Conservation (phyloP, 2,888 invertebrate species). For the Noctua fimbriata region DNA sequence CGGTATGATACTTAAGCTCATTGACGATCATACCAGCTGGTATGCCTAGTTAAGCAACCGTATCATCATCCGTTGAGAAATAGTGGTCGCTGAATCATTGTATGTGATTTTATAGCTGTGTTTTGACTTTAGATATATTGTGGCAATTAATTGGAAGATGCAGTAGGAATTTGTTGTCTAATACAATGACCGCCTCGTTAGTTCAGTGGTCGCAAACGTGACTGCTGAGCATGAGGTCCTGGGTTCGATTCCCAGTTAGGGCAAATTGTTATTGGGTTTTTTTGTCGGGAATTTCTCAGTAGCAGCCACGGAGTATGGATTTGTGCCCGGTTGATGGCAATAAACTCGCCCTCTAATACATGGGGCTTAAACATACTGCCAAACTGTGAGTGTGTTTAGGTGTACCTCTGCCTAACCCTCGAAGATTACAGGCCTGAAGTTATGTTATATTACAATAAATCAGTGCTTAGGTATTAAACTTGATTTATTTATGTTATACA, state of each 20-base stretch:
- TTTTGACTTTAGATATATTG: slow-evolving; percentile 50
- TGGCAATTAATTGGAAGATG: slow-evolving; percentile 49
- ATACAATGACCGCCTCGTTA: not conserved
- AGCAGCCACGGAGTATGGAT: not conserved
- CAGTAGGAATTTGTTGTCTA: slow-evolving; percentile 1
- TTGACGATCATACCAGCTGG: slow-evolving; percentile 74
- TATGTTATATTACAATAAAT: not conserved
- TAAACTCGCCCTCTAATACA: not conserved
- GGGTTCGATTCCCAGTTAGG: not conserved
- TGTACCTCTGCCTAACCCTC: not conserved
- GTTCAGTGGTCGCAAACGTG: not conserved
- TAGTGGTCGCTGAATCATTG: slow-evolving; percentile 23
- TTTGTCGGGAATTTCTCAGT: not conserved
- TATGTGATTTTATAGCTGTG: slow-evolving; percentile 41
- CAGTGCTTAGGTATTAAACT: not conserved
- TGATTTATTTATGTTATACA: slow-evolving; percentile 9
- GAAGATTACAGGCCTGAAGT: not conserved
- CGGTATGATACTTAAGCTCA: slow-evolving; percentile 78
- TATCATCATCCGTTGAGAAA: slow-evolving; percentile 84
- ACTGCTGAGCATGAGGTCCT: not conserved
- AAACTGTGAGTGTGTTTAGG: not conserved
- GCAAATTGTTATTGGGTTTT: not conserved
- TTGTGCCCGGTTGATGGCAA: not conserved
- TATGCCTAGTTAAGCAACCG: slow-evolving; percentile 84
- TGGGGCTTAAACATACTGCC: not conserved